These are phyloP conservation scores for Resseliella maxima DNA, from an alignment of 2,888 invertebrate species.

Conservation along the genomic window DNA sequence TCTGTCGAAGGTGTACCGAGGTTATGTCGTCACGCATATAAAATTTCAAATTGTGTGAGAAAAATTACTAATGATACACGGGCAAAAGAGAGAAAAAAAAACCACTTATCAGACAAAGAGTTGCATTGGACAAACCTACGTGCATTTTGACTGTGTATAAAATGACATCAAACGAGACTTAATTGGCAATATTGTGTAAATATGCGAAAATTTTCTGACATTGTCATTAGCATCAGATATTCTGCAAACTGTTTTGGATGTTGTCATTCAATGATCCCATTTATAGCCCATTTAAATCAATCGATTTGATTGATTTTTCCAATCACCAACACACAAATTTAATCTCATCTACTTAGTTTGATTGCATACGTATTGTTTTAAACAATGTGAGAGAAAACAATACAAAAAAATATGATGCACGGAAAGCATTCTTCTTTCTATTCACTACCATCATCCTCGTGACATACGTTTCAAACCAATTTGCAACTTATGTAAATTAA, in stretches of 20 bases:
- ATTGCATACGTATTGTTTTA: no score
- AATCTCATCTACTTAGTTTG: no score
- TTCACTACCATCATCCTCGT: background rate
- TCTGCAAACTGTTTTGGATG: background rate
- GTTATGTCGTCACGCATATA: background rate
- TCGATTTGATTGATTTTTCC: background rate
- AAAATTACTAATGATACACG: background rate
- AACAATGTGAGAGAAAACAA: no score
- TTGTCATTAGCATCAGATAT: background rate
- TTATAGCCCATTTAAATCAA: no score
- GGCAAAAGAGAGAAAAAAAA: background rate
- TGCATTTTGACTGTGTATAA: background rate
- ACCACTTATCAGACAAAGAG: background rate
- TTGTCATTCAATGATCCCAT: background rate
- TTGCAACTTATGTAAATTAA: constrained; percentile 17
- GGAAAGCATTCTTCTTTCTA: no score
- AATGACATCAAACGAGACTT: background rate
- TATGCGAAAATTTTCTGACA: background rate
- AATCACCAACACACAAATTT: no score
- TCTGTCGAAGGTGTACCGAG: constrained; percentile 28
- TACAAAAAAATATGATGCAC: no score
- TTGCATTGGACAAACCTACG: background rate
- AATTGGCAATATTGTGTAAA: background rate
- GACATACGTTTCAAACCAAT: background rate
- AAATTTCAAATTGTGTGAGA: background rate